Conservation (phyloP, 2,113 vertebrate genomes). For the Colinus virginianus region DNA sequence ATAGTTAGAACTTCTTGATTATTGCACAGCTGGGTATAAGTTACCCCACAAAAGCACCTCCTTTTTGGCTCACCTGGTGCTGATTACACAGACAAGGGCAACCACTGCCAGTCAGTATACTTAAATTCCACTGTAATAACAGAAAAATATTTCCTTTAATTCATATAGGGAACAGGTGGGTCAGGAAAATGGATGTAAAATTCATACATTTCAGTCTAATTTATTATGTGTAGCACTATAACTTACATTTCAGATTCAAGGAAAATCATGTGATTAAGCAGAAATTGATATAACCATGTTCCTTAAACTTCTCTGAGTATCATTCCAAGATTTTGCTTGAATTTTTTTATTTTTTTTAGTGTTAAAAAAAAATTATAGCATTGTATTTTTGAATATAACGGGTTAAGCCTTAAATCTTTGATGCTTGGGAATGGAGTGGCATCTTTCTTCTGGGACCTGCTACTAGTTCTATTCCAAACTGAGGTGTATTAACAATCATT, state of each 20-base stretch:
- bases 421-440: not conserved
- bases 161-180: not conserved
- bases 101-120: not conserved
- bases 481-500: not conserved
- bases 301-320: not conserved
- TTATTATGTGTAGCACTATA: not conserved
- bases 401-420: not conserved
- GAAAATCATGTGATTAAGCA: not conserved
- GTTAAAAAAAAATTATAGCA: not conserved
- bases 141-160: not conserved
- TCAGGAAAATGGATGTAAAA: not conserved
- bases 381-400: not conserved
- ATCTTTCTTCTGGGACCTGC: not conserved
- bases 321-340: not conserved
- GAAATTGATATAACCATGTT: not conserved
- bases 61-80: not conserved
- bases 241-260: not conserved
- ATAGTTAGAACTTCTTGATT: not conserved
- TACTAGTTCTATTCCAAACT: not conserved
- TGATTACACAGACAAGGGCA: not conserved
- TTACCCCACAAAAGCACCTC: not conserved
- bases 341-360: not conserved
- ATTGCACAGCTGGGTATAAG: not conserved
- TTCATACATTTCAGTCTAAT: not conserved
- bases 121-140: not conserved